Evolutionary conservation across 2,888 invertebrate genomes (phyloP).

Genomic region (Arctia plantaginis): DNA sequence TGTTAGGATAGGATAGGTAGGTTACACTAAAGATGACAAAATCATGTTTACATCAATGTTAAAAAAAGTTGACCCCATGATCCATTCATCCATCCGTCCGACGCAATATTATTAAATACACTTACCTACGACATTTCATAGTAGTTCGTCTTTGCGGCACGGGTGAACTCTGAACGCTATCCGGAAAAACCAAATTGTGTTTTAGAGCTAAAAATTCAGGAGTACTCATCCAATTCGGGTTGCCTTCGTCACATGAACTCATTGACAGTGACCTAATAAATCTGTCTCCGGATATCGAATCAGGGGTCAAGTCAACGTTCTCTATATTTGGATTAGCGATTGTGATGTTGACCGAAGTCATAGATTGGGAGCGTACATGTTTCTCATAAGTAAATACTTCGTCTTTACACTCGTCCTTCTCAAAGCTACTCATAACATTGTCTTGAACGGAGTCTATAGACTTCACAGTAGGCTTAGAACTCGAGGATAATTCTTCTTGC

Average conservation of each 20-base stretch:
- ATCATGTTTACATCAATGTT: neutral
- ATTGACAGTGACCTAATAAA: slow-evolving; percentile 88
- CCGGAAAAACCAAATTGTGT: slow-evolving; percentile 93
- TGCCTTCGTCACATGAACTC: slow-evolving; percentile 90
- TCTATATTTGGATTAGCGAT: slow-evolving; percentile 91
- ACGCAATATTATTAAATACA: slow-evolving; percentile 18
- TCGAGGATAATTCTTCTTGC: slow-evolving; percentile 76
- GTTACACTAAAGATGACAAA: neutral
- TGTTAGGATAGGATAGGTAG: too few relatives aligned
- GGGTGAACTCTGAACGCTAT: slow-evolving; percentile 92
- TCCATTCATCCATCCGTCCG: too few relatives aligned
- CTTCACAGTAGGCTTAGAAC: slow-evolving; percentile 77
- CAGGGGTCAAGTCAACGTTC: slow-evolving; percentile 89
- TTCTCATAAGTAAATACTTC: slow-evolving; percentile 76
- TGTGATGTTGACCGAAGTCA: slow-evolving; percentile 89
- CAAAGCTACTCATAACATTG: slow-evolving; percentile 70
- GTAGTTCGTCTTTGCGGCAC: slow-evolving; percentile 88
- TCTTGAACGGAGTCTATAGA: slow-evolving; percentile 76
- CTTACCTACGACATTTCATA: slow-evolving; percentile 87
- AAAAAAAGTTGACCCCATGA: neutral
- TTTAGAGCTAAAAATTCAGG: slow-evolving; percentile 93
- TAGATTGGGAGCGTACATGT: slow-evolving; percentile 86
- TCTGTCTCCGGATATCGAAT: slow-evolving; percentile 86
- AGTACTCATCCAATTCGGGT: slow-evolving; percentile 93
- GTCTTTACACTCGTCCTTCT: slow-evolving; percentile 77